Evolutionary conservation across 2,113 vertebrate species (phyloP).

Genomic region (Hymenochirus boettgeri): DNA sequence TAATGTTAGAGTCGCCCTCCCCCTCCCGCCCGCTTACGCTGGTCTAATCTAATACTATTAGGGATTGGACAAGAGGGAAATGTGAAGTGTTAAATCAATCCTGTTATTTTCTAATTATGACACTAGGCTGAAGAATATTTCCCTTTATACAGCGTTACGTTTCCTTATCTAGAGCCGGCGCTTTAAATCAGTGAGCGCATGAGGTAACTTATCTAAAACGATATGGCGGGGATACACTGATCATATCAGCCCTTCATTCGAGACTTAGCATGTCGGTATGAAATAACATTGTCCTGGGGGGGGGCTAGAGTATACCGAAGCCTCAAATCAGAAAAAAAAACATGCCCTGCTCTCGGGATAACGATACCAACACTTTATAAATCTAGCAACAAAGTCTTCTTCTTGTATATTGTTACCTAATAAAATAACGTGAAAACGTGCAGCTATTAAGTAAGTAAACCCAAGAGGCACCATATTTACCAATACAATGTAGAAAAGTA

Average conservation of each 20-base stretch:
- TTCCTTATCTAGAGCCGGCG: neutral
- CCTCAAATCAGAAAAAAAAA: too few species aligned
- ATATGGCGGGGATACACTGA: neutral
- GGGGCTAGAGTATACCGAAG: too few species aligned
- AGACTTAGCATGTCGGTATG: neutral
- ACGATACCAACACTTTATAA: too few species aligned
- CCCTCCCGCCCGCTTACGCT: slow-evolving; percentile 50
- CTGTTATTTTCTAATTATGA: slow-evolving; percentile 29
- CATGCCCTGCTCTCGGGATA: too few species aligned
- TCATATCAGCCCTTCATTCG: neutral
- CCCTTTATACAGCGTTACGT: neutral
- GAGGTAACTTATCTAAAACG: neutral
- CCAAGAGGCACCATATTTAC: too few species aligned
- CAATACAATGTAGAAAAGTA: too few species aligned
- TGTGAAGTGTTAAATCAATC: slow-evolving; percentile 50
- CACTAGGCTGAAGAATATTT: neutral
- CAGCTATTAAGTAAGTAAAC: too few species aligned
- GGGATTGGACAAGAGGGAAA: slow-evolving; percentile 51
- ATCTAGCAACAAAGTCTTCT: too few species aligned
- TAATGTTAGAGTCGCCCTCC: slow-evolving; percentile 55
- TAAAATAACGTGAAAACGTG: too few species aligned
- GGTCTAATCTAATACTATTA: slow-evolving; percentile 49
- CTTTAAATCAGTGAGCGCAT: neutral
- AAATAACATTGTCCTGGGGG: too few species aligned
- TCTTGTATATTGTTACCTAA: too few species aligned